A percentile compares a stretch with the other conserved stretches of the same genome.
Evolutionary conservation across 2,113 vertebrate genomes (phyloP).

Genomic region (Ailurus styani): DNA sequence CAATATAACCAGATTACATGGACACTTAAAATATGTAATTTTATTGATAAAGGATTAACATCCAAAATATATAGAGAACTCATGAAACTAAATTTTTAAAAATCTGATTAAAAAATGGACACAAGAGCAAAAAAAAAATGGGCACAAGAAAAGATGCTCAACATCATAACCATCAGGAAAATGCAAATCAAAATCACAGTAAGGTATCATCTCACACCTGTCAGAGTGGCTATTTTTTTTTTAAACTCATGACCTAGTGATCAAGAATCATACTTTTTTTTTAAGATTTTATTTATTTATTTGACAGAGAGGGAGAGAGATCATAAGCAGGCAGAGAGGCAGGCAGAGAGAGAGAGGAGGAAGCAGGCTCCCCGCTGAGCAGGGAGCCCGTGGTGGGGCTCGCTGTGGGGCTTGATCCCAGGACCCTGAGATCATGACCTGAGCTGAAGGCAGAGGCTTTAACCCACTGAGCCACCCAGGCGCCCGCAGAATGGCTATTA

Average conservation of each 20-base stretch:
- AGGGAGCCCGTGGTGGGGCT: too few relatives aligned
- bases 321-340: too few relatives aligned
- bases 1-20: neutral
- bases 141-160: neutral
- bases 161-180: neutral
- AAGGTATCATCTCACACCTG: neutral
- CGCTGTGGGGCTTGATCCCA: too few relatives aligned
- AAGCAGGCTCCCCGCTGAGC: too few relatives aligned
- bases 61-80: neutral
- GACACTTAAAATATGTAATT: constrained; percentile 1
- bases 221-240: neutral
- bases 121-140: neutral
- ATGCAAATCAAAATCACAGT: neutral
- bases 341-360: too few relatives aligned
- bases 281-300: too few relatives aligned
- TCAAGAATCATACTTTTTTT: too few relatives aligned
- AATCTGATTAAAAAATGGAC: neutral
- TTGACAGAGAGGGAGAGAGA: too few relatives aligned
- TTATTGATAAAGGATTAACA: neutral
- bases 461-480: too few relatives aligned
- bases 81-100: neutral
- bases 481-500: neutral
- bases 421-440: too few relatives aligned
- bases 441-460: too few relatives aligned
- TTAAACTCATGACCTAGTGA: too few relatives aligned